Percentiles rank a stretch among this genome's conserved stretches.
Evolutionary conservation across 2,888 invertebrate species (phyloP).

Genomic region (Drosophila anomalata): DNA sequence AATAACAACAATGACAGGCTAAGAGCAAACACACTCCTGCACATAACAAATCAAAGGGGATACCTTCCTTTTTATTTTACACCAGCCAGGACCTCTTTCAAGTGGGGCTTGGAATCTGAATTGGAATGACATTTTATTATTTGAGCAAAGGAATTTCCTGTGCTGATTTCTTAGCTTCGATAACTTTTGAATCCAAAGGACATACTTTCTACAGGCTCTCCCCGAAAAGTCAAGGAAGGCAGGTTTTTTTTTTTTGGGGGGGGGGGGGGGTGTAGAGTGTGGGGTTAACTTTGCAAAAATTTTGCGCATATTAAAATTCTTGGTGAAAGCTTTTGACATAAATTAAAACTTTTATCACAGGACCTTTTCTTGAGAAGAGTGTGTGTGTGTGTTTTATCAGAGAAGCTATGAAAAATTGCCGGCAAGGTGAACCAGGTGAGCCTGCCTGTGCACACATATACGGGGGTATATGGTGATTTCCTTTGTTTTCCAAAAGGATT

Average conservation of each 20-base stretch:
- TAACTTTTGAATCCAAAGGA: constrained; percentile 3
- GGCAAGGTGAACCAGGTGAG: neutral
- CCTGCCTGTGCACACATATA: neutral
- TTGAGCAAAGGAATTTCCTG: constrained; percentile 1
- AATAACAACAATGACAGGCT: constrained; percentile 8
- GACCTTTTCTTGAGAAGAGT: neutral
- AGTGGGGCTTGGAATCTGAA: neutral
- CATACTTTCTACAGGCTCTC: neutral
- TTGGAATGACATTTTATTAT: neutral
- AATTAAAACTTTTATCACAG: constrained; percentile 82
- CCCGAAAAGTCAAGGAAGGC: constrained; percentile 15
- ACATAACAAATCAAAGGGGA: neutral
- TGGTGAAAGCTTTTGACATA: constrained; percentile 83
- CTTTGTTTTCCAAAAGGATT: constrained; percentile 4
- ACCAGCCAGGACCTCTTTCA: neutral
- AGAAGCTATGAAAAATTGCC: constrained; percentile 4
- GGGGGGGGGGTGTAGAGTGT: constrained; percentile 43
- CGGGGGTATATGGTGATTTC: neutral
- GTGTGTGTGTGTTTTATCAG: neutral
- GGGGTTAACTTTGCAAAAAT: constrained; percentile 71
- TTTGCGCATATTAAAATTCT: constrained; percentile 83
- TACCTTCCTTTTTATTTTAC: neutral
- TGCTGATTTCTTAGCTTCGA: neutral
- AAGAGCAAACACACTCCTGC: neutral
- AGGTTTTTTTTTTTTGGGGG: constrained; percentile 36